Evolutionary conservation across 2,113 vertebrate species (phyloP).

Genomic region (Megaceryle maxima): DNA sequence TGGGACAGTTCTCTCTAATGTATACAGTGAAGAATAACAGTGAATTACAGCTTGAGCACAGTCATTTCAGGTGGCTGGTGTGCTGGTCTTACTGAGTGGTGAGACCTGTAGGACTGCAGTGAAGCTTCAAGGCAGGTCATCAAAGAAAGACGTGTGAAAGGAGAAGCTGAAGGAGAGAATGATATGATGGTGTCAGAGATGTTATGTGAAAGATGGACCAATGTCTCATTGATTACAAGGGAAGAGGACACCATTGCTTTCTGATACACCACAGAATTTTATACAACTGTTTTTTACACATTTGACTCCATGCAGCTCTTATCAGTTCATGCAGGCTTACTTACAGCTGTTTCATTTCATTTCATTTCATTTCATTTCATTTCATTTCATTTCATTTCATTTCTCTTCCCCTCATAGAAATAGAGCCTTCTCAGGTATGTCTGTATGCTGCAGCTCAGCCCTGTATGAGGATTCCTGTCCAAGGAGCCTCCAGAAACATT

Average conservation of each 20-base stretch:
- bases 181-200: not conserved
- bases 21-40: not conserved
- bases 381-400: not conserved
- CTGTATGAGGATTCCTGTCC: not conserved
- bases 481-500: not conserved
- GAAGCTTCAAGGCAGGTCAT: not conserved
- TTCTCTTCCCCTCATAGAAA: not conserved
- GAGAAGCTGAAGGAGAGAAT: not conserved
- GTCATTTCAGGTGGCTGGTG: not conserved
- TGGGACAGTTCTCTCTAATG: not conserved
- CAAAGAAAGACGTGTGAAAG: not conserved
- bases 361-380: not conserved
- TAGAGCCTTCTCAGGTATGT: not conserved
- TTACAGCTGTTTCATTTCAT: not conserved
- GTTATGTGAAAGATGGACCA: not conserved
- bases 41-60: not conserved
- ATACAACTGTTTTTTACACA: fast-evolving
- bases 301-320: not conserved
- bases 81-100: not conserved
- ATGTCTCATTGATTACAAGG: not conserved
- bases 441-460: not conserved
- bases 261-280: not conserved
- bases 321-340: not conserved
- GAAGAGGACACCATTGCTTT: not conserved
- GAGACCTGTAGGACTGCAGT: not conserved